Evolutionary conservation across 1,140 invertebrate species (phyloP), one percentile per base, ranked within the genome.

Genomic region (Drosophila pseudoananassae): DNA sequence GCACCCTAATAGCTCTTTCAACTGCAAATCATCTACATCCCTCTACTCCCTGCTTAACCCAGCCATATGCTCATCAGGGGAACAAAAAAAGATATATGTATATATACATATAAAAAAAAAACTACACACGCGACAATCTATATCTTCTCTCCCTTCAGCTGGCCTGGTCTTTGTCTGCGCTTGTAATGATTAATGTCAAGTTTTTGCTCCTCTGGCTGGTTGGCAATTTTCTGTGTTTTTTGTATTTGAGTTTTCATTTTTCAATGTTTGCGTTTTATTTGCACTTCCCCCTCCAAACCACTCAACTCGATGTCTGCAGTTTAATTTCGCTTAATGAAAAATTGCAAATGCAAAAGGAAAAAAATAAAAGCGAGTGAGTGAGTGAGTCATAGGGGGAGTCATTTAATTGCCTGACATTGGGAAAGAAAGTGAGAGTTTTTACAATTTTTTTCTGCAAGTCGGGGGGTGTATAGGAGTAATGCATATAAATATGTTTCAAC

Each of bases 291-390:
- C 9, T 4, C 1, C 15, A 36, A 27, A 3, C 3, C 43, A 9
- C 43, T 43, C 59, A 10, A 10, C 4, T 20, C 81, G 56, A 71
- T 78, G 69, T 80, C 76, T 79, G 81, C 76, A 60, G 78, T 85
- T 85, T 81, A 81, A 81, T 87, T 87, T 80, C 68, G 79, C 57
- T 79, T 79, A 88, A 89, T 87, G 83, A 88, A 89, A 88, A 89
- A 89, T 87, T 72, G 80, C 68, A 17, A 46, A 9, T 23, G 43
- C 43, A 54, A n/a, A n/a, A n/a, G n/a, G n/a, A n/a, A n/a, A n/a
- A n/a, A n/a, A n/a, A n/a, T n/a, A n/a, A n/a, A n/a, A n/a, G 54
- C 46, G 27, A 45, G n/a, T 38, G 50, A 63, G 59, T 49, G 50
- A 51, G 63, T 78, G 75, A 83, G 64, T 78, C 58, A 73, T 47